Percentiles rank a stretch among this genome's conserved stretches.
Conservation (phyloP, 2,888 invertebrate species). For the Priapulus caudatus region DNA sequence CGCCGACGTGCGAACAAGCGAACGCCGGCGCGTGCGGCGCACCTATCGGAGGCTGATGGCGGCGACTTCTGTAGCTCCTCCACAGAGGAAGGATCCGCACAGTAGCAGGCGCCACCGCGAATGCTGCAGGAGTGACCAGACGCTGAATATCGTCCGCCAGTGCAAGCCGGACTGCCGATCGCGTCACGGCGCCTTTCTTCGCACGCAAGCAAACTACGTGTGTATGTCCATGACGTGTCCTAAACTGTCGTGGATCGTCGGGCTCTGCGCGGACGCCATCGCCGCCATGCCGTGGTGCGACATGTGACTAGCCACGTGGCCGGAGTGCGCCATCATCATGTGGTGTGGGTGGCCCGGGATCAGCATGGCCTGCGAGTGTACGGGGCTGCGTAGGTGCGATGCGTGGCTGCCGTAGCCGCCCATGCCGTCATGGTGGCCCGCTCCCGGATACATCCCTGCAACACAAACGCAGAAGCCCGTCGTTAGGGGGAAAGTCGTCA, state of each 20-base stretch:
- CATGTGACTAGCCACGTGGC: slow-evolving; percentile 30
- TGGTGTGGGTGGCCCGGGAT: slow-evolving; percentile 42
- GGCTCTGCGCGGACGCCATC: slow-evolving; percentile 37
- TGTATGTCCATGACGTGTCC: slow-evolving; percentile 32
- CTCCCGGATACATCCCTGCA: neutral
- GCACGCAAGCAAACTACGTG: no score
- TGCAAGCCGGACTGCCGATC: no score
- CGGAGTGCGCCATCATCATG: slow-evolving; percentile 41
- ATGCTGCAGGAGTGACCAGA: no score
- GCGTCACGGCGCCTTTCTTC: no score
- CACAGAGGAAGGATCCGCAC: no score
- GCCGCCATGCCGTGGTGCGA: slow-evolving; percentile 37
- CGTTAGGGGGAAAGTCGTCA: no score
- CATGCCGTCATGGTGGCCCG: slow-evolving; percentile 24
- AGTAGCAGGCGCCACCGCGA: no score
- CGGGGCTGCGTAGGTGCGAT: slow-evolving; percentile 40
- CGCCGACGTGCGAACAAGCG: no score
- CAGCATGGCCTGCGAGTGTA: slow-evolving; percentile 42
- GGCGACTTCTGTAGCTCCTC: no score
- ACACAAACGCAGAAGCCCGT: neutral
- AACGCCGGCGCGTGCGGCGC: no score
- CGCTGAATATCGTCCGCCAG: no score
- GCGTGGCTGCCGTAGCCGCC: slow-evolving; percentile 37
- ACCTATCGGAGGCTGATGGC: no score
- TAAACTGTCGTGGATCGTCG: slow-evolving; percentile 34